Conservation (phyloP, 2,113 vertebrate species). For the Dicrurus megarhynchus region DNA sequence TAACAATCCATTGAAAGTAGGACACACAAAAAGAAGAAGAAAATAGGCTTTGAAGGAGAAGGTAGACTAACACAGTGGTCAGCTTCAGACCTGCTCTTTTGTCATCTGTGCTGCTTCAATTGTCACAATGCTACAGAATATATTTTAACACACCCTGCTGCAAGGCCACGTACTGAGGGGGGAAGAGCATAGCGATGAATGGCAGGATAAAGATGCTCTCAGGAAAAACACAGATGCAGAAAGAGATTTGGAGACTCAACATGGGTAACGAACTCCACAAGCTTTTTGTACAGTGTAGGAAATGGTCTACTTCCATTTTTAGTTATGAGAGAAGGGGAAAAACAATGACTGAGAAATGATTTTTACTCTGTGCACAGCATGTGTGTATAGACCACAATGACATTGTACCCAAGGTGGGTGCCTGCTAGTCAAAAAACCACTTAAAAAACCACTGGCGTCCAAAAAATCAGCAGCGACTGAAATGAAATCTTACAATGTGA, state of each 20-base stretch:
- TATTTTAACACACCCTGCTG: not conserved
- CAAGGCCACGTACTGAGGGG: not conserved
- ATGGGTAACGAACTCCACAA: not conserved
- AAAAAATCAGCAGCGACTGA: not conserved
- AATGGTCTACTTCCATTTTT: not conserved
- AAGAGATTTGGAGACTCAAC: not conserved
- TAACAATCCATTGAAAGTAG: constrained; percentile 63
- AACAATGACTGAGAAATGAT: not conserved
- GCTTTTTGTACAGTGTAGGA: not conserved
- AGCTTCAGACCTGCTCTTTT: constrained; percentile 23
- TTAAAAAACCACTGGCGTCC: not conserved
- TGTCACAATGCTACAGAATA: not conserved
- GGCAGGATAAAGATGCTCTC: not conserved
- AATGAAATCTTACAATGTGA: not conserved
- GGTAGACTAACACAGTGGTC: not conserved
- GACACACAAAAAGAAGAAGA: constrained; percentile 49
- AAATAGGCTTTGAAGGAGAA: constrained; percentile 49
- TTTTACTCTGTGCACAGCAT: not conserved
- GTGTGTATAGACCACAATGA: not conserved
- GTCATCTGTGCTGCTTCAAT: not conserved
- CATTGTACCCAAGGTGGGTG: not conserved
- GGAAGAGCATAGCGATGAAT: not conserved
- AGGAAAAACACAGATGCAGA: not conserved
- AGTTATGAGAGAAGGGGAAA: not conserved
- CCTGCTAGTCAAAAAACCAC: not conserved